phyloP scores from a whole-genome alignment of 2,113 vertebrate species.

The Gopherus flavomarginatus region DNA sequence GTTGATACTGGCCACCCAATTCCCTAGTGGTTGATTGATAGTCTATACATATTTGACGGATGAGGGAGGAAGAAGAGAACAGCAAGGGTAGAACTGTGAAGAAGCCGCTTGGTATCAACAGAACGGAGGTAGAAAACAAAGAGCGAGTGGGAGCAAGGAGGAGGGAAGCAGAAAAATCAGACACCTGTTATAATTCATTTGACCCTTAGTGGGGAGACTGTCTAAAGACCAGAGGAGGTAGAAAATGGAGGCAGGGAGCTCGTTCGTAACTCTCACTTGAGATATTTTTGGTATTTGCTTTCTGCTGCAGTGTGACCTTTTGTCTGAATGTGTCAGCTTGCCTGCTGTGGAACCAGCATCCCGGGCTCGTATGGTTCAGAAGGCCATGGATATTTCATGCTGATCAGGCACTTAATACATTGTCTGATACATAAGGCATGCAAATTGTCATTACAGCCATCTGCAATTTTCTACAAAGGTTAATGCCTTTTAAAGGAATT shows the following conservation, averaged over 20 bases:
- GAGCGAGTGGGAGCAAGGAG: not conserved
- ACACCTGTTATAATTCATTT: constrained; percentile 9
- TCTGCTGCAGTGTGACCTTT: constrained; percentile 60
- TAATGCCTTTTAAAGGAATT: constrained; percentile 34
- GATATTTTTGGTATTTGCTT: constrained; percentile 51
- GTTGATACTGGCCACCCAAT: not conserved
- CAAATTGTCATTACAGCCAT: constrained; percentile 30
- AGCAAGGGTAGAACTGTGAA: not conserved
- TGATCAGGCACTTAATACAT: constrained; percentile 22
- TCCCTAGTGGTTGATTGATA: not conserved
- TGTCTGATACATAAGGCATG: constrained; percentile 35
- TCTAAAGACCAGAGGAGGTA: constrained; percentile 4
- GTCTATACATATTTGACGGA: not conserved
- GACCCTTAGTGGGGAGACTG: not conserved
- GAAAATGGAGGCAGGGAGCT: constrained; percentile 13
- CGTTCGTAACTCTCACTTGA: constrained; percentile 21
- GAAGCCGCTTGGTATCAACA: not conserved
- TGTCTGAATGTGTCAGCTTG: constrained; percentile 20
- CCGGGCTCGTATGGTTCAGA: constrained; percentile 3
- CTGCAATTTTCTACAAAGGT: constrained; percentile 46
- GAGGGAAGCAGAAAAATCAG: not conserved
- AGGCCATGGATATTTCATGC: constrained; percentile 45
- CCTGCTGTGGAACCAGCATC: constrained; percentile 46
- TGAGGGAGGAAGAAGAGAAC: not conserved
- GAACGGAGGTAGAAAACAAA: constrained; percentile 1